Base-by-base conservation (phyloP, 2,888 invertebrate genomes). In the Arge pagana region DNA sequence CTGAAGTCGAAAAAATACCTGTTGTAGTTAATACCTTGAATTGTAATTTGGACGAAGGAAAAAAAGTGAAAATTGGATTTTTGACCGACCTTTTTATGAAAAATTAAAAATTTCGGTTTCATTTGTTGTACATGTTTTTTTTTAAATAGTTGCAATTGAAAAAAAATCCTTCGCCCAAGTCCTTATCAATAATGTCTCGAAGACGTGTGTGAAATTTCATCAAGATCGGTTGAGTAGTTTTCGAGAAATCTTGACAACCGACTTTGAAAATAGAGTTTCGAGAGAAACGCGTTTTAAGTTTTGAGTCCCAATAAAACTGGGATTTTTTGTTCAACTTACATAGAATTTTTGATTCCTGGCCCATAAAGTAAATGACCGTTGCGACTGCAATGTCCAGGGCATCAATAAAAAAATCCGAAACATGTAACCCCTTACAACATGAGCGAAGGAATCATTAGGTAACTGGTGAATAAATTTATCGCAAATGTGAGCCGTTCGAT, bases 301-400 rank as follows among this genome's bases (percentile, higher is more conserved):
- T 56, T 56, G 48, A 39, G 45, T 39, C 37, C 37, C 23, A 36
- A 45, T 35, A 48, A 48, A 48, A 35, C 2, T 11, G 26, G 11
- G 11, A 6, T 49, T 11, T 30, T 54, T 50, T 55, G 48, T 52
- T 11, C 23, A 50, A 54, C 51, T 56, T 51, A 48, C 53, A 57
- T 39, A 57, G 56, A 60, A 52, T 59, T 56, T 53, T 63, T 59
- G 50, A 61, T 61, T 58, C 57, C 63, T 21, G 57, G 36, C 16
- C 55, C 53, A 58, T 62, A 60, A 55, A 59, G 55, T 42, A 54
- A 50, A 58, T 48, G 19, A 33, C 53, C n/a, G n/a, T n/a, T n/a
- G n/a, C n/a, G n/a, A n/a, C n/a, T n/a, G n/a, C n/a, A n/a, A n/a
- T n/a, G n/a, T n/a, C n/a, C n/a, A n/a, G n/a, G n/a, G n/a, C n/a